Percentiles rank a stretch among this genome's conserved stretches.
phyloP scores from a whole-genome alignment of 1,140 invertebrate genomes.

The Panagrolaimus sp. region DNA sequence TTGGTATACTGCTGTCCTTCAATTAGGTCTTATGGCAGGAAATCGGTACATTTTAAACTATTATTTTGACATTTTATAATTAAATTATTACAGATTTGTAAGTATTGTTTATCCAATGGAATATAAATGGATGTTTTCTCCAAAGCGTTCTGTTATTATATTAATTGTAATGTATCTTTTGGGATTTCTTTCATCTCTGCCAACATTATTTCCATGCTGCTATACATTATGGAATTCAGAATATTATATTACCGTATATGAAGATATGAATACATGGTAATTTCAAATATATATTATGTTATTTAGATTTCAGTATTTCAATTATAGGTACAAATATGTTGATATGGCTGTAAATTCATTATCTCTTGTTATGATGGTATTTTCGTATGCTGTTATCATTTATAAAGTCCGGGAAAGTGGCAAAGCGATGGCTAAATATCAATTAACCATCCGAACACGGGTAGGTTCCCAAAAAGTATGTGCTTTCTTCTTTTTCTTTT shows the following conservation, averaged over 20 bases:
- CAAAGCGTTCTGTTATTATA: constrained; percentile 22
- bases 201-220: constrained; percentile 38
- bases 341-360: constrained; percentile 41
- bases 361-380: constrained; percentile 36
- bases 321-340: constrained; percentile 45
- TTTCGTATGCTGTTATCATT: constrained; percentile 43
- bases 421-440: constrained; percentile 44
- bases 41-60: constrained; percentile 36
- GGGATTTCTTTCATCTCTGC: constrained; percentile 37
- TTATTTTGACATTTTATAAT: background rate
- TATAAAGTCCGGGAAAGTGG: constrained; percentile 44
- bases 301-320: constrained; percentile 12
- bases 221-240: constrained; percentile 40
- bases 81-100: constrained; percentile 33
- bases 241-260: constrained; percentile 40
- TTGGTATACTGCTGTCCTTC: constrained; percentile 44
- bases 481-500: constrained; percentile 16
- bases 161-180: constrained; percentile 36
- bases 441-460: constrained; percentile 38
- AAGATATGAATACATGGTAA: constrained; percentile 35
- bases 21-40: constrained; percentile 40
- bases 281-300: background rate
- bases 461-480: constrained; percentile 23
- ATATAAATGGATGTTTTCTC: constrained; percentile 41
- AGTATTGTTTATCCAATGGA: constrained; percentile 47